Evolutionary conservation across 2,888 invertebrate species (phyloP).

Genomic region (Scaptomyza tumidula): DNA sequence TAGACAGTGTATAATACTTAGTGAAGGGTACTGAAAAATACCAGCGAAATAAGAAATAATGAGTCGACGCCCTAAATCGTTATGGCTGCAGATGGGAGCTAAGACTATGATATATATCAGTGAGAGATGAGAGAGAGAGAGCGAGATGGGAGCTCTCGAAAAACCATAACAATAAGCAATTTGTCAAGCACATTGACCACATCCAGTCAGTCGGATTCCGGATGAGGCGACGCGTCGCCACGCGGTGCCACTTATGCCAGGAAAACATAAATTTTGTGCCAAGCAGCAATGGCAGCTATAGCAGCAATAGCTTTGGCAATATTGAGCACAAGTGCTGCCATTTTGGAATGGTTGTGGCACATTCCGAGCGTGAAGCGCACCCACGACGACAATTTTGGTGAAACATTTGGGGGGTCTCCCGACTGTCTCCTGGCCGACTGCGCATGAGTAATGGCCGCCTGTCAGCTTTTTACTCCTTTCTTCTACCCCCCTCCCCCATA

Average conservation of each 20-base stretch:
- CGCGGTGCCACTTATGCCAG: constrained; percentile 74
- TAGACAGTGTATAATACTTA: too few species aligned
- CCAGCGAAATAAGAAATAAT: constrained; percentile 59
- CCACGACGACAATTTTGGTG: constrained; percentile 27
- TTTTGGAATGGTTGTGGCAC: constrained; percentile 31
- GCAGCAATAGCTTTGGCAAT: constrained; percentile 1
- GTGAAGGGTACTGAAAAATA: not conserved
- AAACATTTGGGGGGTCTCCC: constrained; percentile 18
- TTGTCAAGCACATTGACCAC: constrained; percentile 81
- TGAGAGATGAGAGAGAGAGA: too few species aligned
- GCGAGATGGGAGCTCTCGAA: constrained; percentile 20
- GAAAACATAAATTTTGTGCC: constrained; percentile 77
- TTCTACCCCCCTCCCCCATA: not conserved
- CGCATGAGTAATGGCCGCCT: constrained; percentile 71
- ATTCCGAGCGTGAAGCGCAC: constrained; percentile 38
- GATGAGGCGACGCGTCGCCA: constrained; percentile 28
- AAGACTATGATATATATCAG: constrained; percentile 24
- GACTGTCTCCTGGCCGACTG: constrained; percentile 33
- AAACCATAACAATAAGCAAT: constrained; percentile 80
- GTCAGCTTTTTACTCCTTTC: constrained; percentile 35
- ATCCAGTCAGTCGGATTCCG: constrained; percentile 55
- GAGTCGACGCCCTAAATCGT: constrained; percentile 53
- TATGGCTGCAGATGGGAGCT: constrained; percentile 6
- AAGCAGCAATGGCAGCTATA: constrained; percentile 55
- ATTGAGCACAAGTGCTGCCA: not conserved